These are phyloP conservation scores for Solenopsis invicta DNA, from an alignment of 1,140 invertebrate species.

Conservation along the genomic window DNA sequence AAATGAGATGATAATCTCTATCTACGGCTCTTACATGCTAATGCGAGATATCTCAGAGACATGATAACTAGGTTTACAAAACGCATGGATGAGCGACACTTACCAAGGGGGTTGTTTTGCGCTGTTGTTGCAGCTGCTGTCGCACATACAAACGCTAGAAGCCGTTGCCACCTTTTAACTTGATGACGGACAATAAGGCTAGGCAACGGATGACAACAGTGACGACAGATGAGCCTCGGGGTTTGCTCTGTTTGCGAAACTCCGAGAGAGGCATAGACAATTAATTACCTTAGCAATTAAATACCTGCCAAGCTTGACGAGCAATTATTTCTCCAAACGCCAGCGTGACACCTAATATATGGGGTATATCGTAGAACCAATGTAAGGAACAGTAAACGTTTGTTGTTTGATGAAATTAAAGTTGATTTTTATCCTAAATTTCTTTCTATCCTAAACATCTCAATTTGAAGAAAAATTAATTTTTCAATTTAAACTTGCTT, in stretches of 20 bases:
- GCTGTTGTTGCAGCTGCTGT: constrained; percentile 37
- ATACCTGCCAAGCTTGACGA: constrained; percentile 54
- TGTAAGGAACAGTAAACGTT: constrained; percentile 14
- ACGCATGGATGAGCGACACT: constrained; percentile 13
- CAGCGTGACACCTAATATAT: not conserved
- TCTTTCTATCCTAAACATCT: not conserved
- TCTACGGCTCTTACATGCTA: not conserved
- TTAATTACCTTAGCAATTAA: constrained; percentile 64
- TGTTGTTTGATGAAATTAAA: not conserved
- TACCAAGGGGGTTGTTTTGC: constrained; percentile 34
- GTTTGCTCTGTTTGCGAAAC: constrained; percentile 52
- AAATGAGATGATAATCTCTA: not conserved
- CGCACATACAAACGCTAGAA: not conserved
- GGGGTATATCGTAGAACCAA: not conserved
- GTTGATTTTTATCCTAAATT: not conserved
- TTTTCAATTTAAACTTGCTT: not conserved
- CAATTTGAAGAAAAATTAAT: not conserved
- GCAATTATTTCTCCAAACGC: constrained; percentile 57
- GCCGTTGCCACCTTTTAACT: constrained; percentile 51
- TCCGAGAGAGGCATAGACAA: constrained; percentile 37
- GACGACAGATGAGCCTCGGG: constrained; percentile 21
- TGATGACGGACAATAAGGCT: constrained; percentile 63
- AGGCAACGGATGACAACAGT: constrained; percentile 18
- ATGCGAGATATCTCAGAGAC: not conserved
- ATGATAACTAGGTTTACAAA: constrained; percentile 12